Evolutionary conservation across 2,888 invertebrate genomes (phyloP).

Genomic region (Emmelina monodactyla): DNA sequence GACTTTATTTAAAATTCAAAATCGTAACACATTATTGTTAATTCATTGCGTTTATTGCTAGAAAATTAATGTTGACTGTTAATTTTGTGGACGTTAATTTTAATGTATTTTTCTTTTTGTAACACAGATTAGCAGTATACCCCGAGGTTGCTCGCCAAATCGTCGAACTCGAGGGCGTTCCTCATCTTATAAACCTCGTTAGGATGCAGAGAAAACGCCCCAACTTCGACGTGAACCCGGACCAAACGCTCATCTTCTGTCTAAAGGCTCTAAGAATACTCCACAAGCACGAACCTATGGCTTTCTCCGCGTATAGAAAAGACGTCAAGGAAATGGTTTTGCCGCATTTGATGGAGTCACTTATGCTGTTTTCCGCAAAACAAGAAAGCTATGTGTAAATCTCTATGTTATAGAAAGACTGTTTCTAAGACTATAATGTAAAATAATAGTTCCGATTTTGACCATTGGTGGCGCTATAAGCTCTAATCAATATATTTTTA

Average conservation of each 20-base stretch:
- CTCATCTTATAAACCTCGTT: conserved; percentile 73
- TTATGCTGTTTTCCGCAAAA: conserved; percentile 79
- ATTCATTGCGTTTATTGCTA: too few species aligned
- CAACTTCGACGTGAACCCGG: conserved; percentile 39
- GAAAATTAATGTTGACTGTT: too few species aligned
- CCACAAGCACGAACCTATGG: conserved; percentile 48
- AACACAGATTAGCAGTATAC: conserved; percentile 70
- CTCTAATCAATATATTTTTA: too few species aligned
- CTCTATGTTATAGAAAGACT: too few species aligned
- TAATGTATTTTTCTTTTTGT: conserved; percentile 2
- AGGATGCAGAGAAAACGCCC: conserved; percentile 55
- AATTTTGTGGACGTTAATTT: neutral
- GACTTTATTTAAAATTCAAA: too few species aligned
- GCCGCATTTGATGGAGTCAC: conserved; percentile 79
- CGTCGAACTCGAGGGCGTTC: conserved; percentile 72
- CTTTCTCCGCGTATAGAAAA: conserved; percentile 45
- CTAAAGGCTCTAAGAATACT: conserved; percentile 52
- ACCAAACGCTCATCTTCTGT: conserved; percentile 53
- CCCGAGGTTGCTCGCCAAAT: conserved; percentile 73
- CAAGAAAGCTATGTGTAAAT: conserved; percentile 82
- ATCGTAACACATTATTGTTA: too few species aligned
- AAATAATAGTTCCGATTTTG: too few species aligned
- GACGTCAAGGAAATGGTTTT: conserved; percentile 78
- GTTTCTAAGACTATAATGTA: too few species aligned
- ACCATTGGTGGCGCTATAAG: too few species aligned